A percentile compares a stretch with the other conserved stretches of the same genome.
These are phyloP conservation scores for Chrysolina americana DNA, from an alignment of 2,888 invertebrate genomes.

Conservation along the genomic window DNA sequence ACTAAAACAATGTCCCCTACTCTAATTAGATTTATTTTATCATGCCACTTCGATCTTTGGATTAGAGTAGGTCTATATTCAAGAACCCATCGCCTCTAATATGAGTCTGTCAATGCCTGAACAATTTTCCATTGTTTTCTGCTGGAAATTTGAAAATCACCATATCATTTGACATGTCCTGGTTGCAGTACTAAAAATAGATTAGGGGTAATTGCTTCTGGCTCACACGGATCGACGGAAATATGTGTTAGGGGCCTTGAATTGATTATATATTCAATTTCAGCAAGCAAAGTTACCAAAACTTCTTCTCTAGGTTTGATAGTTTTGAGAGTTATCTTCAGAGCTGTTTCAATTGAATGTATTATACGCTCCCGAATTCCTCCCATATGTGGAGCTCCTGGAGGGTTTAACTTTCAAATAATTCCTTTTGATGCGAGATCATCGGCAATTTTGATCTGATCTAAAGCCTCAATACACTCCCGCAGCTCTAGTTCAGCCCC, in stretches of 20 bases:
- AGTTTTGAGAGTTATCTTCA: not conserved
- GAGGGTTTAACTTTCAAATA: not conserved
- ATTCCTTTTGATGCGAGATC: not conserved
- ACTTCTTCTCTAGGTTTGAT: not conserved
- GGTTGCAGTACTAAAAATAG: not conserved
- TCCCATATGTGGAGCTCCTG: slow-evolving; percentile 18
- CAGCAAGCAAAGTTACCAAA: not conserved
- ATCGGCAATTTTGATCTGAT: not conserved
- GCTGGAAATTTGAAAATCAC: too few relatives aligned
- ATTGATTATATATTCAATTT: not conserved
- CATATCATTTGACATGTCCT: not conserved
- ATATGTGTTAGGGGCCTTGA: slow-evolving; percentile 5
- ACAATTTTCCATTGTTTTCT: not conserved
- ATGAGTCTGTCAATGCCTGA: too few relatives aligned
- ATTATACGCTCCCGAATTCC: slow-evolving; percentile 13
- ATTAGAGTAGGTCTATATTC: not conserved
- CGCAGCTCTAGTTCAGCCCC: slow-evolving; percentile 16
- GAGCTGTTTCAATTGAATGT: not conserved
- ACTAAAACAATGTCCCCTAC: too few relatives aligned
- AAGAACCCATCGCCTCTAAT: not conserved
- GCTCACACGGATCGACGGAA: not conserved
- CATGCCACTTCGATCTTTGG: not conserved
- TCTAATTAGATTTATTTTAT: not conserved
- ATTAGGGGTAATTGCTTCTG: slow-evolving; percentile 1
- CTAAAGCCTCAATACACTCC: not conserved